A percentile compares a stretch with the other conserved stretches of the same genome.
Conservation (phyloP, 2,113 vertebrate genomes). For the Piprites chloris region DNA sequence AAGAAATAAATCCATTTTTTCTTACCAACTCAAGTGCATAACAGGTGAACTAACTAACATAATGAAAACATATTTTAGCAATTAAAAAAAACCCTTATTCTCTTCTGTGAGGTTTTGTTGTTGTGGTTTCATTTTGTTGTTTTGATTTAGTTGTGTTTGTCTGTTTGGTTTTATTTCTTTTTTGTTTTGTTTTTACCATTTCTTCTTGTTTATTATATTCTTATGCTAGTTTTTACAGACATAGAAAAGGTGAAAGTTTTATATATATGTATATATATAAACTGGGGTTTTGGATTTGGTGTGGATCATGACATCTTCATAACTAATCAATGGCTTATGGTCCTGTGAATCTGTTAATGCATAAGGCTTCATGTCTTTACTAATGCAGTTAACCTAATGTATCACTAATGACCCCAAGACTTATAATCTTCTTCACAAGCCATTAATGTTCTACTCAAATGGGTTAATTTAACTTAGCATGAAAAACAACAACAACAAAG, state of each 20-base stretch:
- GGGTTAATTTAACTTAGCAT: neutral
- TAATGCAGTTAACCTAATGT: neutral
- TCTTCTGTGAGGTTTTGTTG: neutral
- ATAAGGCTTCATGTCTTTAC: neutral
- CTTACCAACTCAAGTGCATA: neutral
- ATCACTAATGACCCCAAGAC: neutral
- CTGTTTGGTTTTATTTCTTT: neutral
- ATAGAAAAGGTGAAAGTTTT: neutral
- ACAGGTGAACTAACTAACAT: neutral
- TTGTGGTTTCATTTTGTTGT: no score
- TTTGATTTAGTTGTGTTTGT: neutral
- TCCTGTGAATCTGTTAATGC: neutral
- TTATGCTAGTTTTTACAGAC: neutral
- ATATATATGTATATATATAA: neutral
- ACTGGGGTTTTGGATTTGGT: fast-evolving
- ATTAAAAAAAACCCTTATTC: neutral
- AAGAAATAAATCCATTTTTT: neutral
- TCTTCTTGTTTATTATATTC: neutral
- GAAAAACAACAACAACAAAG: neutral
- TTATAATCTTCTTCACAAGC: fast-evolving
- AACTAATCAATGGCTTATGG: neutral
- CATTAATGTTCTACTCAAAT: neutral
- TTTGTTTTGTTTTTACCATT: neutral
- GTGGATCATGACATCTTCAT: neutral
- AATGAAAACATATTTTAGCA: neutral